These are phyloP conservation scores for Tenrec ecaudatus DNA, from an alignment of 2,113 vertebrate species.

Conservation along the genomic window DNA sequence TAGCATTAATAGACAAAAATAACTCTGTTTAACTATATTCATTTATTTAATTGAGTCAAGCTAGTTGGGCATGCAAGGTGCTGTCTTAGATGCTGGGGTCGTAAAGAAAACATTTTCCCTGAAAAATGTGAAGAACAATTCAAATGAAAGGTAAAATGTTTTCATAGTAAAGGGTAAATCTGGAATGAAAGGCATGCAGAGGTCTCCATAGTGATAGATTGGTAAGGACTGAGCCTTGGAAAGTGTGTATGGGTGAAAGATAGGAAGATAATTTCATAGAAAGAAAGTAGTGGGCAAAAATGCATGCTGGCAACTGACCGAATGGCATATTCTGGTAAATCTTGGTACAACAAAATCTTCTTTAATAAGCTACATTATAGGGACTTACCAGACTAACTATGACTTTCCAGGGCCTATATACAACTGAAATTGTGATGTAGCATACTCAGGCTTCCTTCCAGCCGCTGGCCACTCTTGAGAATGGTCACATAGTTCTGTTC, in stretches of 20 bases:
- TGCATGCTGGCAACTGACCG: not conserved
- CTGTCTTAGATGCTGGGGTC: too few relatives aligned
- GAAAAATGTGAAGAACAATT: too few relatives aligned
- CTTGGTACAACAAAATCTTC: not conserved
- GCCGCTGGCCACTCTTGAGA: not conserved
- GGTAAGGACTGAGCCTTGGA: not conserved
- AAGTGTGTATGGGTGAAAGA: too few relatives aligned
- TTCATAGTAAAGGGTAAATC: not conserved
- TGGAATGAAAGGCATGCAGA: not conserved
- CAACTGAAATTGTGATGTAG: rapidly evolving
- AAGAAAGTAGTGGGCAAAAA: not conserved
- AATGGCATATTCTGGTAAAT: rapidly evolving
- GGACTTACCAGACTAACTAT: rapidly evolving
- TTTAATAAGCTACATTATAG: rapidly evolving
- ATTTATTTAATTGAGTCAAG: not conserved
- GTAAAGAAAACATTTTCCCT: not conserved
- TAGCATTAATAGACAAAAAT: not conserved
- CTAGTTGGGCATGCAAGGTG: too few relatives aligned
- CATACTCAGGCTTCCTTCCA: rapidly evolving
- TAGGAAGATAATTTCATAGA: not conserved
- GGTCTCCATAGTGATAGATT: not conserved
- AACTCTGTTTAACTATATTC: not conserved
- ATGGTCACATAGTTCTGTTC: not conserved
- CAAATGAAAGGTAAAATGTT: not conserved
- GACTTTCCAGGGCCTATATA: rapidly evolving